These are phyloP conservation scores for Acrocyrtus sp. DNA, from an alignment of 2,888 invertebrate genomes.

Conservation along the genomic window DNA sequence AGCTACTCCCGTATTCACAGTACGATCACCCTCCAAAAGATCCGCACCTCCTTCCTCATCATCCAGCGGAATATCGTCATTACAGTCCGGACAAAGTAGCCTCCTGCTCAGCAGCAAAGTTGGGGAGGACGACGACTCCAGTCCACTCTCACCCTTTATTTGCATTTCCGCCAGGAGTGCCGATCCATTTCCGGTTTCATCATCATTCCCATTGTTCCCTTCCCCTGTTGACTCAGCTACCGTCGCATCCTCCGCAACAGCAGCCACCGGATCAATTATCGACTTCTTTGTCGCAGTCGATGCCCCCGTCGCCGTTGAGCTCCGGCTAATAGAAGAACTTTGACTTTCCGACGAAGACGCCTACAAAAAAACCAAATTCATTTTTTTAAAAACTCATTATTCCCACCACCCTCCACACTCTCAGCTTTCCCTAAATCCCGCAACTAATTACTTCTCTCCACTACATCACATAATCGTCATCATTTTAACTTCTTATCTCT, in stretches of 20 bases:
- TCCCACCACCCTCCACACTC: neutral
- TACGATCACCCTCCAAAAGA: no score
- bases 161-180: conserved; percentile 18
- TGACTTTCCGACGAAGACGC: conserved; percentile 31
- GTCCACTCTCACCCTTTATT: conserved; percentile 12
- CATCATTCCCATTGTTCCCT: conserved; percentile 17
- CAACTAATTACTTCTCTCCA: conserved; percentile 16
- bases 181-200: neutral
- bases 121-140: no score
- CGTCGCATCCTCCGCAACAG: conserved; percentile 7
- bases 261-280: neutral
- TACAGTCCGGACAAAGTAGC: conserved; percentile 55
- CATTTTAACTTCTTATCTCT: no score
- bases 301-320: no score
- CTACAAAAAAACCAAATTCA: conserved; percentile 7
- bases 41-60: conserved; percentile 11
- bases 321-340: conserved; percentile 24
- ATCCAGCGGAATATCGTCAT: conserved; percentile 55
- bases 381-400: conserved; percentile 1
- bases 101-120: no score
- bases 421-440: conserved; percentile 40
- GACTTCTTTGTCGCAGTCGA: conserved; percentile 4
- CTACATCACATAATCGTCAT: no score
- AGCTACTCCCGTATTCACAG: conserved; percentile 20
- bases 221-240: conserved; percentile 15